These are phyloP conservation scores for Danaus chrysippus DNA, from an alignment of 2,888 invertebrate genomes.

Conservation along the genomic window DNA sequence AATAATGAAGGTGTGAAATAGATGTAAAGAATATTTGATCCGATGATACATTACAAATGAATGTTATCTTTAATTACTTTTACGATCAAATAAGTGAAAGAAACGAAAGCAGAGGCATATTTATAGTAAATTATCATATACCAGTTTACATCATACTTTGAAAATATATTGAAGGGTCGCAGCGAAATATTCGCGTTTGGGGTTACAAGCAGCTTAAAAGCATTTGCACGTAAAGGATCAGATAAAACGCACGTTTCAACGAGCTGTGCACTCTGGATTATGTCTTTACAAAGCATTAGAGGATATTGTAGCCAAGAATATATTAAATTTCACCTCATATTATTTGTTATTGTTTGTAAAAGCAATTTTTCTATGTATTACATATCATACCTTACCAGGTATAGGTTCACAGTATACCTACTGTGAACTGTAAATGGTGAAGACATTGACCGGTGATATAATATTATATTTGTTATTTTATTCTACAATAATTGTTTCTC, in stretches of 20 bases:
- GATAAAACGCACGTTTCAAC: constrained; percentile 47
- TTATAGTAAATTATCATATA: too few relatives aligned
- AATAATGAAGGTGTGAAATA: too few relatives aligned
- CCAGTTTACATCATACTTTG: too few relatives aligned
- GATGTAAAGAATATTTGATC: too few relatives aligned
- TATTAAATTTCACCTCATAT: not conserved
- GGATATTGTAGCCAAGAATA: not conserved
- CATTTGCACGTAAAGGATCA: constrained; percentile 44
- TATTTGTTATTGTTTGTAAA: too few relatives aligned
- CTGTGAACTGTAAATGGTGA: not conserved
- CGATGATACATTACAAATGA: too few relatives aligned
- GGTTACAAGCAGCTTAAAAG: constrained; percentile 47
- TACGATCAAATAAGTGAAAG: too few relatives aligned
- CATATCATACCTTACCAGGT: not conserved
- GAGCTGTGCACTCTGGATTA: constrained; percentile 35
- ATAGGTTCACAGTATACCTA: too few relatives aligned
- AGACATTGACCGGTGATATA: constrained; percentile 1
- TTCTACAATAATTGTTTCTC: not conserved
- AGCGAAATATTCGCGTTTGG: not conserved
- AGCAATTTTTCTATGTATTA: not conserved
- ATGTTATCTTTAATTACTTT: too few relatives aligned
- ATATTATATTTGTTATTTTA: not conserved
- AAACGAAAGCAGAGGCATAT: too few relatives aligned
- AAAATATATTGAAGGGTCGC: not conserved
- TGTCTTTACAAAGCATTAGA: constrained; percentile 6